These are phyloP conservation scores for Leptinotarsa defecta DNA, from an alignment of 1,140 invertebrate species.

Conservation along the genomic window DNA sequence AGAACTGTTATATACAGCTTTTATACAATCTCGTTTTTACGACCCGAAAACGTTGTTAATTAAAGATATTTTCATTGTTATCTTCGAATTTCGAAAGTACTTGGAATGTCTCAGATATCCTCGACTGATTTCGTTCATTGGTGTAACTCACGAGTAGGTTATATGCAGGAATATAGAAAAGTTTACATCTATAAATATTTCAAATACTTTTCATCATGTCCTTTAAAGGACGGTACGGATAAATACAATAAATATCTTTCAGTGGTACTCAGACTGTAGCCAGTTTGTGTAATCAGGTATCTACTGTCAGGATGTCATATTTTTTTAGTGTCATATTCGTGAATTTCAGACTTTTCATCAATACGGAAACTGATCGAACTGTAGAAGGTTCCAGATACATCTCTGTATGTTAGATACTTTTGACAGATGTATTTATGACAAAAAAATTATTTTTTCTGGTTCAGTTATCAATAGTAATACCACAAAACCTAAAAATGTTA, in stretches of 20 bases:
- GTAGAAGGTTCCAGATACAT: too few species aligned
- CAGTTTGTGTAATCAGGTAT: neutral
- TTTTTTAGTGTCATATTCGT: neutral
- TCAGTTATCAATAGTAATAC: too few species aligned
- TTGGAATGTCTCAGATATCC: constrained; percentile 15
- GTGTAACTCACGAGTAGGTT: neutral
- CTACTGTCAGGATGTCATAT: neutral
- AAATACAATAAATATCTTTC: too few species aligned
- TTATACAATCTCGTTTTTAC: constrained; percentile 32
- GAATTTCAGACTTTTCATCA: neutral
- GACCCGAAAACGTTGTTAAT: constrained; percentile 26
- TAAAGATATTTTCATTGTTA: constrained; percentile 28
- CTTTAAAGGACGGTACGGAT: too few species aligned
- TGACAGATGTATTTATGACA: too few species aligned
- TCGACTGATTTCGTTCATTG: constrained; percentile 2
- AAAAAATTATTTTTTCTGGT: too few species aligned
- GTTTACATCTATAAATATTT: too few species aligned
- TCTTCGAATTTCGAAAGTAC: constrained; percentile 18
- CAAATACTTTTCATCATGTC: too few species aligned
- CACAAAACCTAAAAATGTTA: too few species aligned
- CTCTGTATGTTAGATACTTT: too few species aligned
- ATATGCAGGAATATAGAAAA: neutral
- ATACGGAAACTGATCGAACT: too few species aligned
- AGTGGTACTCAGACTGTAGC: too few species aligned
- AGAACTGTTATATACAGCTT: constrained; percentile 33